Conservation (phyloP, 2,797 vertebrate genomes). For the Toxotes lorentzi region DNA sequence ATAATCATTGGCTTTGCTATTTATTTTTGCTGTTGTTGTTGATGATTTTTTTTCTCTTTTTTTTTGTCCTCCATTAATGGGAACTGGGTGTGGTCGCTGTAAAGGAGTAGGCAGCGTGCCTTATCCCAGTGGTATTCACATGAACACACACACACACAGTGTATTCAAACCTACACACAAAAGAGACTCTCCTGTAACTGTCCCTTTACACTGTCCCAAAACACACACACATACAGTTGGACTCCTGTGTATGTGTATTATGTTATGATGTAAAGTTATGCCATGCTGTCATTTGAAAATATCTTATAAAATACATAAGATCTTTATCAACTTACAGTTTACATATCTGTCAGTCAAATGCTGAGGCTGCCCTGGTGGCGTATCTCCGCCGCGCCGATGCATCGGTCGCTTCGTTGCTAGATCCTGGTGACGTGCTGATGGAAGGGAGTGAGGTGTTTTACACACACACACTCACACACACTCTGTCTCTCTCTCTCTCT, state of each 20-base stretch:
- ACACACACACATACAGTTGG: constrained; percentile 15
- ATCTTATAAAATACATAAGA: constrained; percentile 1
- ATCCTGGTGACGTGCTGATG: constrained; percentile 63
- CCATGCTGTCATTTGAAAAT: not conserved
- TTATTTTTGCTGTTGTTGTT: constrained; percentile 68
- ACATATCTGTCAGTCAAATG: constrained; percentile 68
- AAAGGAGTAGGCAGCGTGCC: constrained; percentile 62
- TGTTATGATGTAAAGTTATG: not conserved
- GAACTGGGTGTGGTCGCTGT: constrained; percentile 91
- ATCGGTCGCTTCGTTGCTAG: constrained; percentile 51
- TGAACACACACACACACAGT: constrained; percentile 24
- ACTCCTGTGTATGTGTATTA: not conserved
- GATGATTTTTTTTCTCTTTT: constrained; percentile 60
- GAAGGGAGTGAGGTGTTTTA: constrained; percentile 62
- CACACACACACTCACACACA: constrained; percentile 31
- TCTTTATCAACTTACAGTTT: constrained; percentile 69
- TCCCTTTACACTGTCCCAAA: not conserved
- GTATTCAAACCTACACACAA: constrained; percentile 15
- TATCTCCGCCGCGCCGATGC: constrained; percentile 53
- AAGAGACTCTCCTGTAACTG: not conserved
- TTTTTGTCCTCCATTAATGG: constrained; percentile 91
- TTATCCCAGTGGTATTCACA: constrained; percentile 51
- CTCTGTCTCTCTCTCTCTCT: not conserved
- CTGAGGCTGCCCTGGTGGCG: constrained; percentile 62
- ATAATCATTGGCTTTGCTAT: constrained; percentile 52